phyloP scores from a whole-genome alignment of 1,140 invertebrate species.

The Frieseomelitta varia region DNA sequence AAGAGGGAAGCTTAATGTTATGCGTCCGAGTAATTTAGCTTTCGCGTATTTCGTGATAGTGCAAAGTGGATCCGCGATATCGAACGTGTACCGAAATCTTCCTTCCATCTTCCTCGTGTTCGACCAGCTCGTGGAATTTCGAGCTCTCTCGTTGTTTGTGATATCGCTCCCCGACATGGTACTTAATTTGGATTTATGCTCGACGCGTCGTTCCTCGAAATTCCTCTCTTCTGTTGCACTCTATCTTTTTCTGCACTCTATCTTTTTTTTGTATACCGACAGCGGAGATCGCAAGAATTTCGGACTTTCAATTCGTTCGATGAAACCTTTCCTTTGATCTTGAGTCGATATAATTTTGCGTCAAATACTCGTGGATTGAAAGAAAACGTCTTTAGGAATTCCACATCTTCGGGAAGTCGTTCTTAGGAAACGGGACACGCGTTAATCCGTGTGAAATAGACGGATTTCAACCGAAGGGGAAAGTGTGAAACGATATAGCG shows the following conservation, averaged over 20 bases:
- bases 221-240: not conserved
- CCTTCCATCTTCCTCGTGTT: not conserved
- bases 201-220: not conserved
- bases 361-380: not conserved
- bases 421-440: constrained; percentile 45
- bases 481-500: not conserved
- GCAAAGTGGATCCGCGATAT: not conserved
- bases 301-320: too few species aligned
- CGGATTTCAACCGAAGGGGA: not conserved
- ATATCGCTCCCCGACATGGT: not conserved
- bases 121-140: not conserved
- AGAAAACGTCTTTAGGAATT: not conserved
- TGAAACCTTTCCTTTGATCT: too few species aligned
- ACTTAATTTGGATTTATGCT: not conserved
- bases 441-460: constrained; percentile 43
- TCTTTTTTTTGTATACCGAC: too few species aligned
- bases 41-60: constrained; percentile 27
- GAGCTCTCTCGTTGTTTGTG: not conserved
- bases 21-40: constrained; percentile 38
- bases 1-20: constrained; percentile 13
- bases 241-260: too few species aligned
- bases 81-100: not conserved
- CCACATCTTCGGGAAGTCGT: constrained; percentile 19
- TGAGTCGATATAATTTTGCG: too few species aligned
- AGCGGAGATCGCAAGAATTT: too few species aligned